A percentile compares a stretch with the other conserved stretches of the same genome.
Conservation (phyloP, 2,113 vertebrate species). For the Aptenodytes patagonicus region DNA sequence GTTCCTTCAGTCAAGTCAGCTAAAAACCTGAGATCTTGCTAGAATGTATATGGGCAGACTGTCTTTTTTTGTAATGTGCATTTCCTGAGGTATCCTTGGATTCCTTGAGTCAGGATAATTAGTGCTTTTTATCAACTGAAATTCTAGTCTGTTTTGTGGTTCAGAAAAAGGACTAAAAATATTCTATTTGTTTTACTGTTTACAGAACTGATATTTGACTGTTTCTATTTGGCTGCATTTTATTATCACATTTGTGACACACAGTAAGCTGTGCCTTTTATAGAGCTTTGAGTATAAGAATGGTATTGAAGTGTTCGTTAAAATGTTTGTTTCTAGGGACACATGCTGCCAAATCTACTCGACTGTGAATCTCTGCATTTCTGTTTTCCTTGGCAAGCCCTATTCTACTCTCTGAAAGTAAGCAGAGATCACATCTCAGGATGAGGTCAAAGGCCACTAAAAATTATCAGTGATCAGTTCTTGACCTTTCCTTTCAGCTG, state of each 20-base stretch:
- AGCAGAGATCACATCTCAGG: background rate
- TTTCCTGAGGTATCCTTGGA: background rate
- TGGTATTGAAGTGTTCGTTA: slow-evolving; percentile 10
- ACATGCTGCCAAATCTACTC: background rate
- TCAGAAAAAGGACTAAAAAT: slow-evolving; percentile 10
- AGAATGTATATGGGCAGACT: background rate
- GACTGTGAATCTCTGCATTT: background rate
- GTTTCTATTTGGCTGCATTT: slow-evolving; percentile 35
- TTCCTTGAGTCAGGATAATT: slow-evolving; percentile 1
- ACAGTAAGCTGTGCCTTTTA: background rate
- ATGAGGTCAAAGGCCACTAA: background rate
- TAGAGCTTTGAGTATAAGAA: background rate
- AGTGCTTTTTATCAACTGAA: slow-evolving; percentile 18
- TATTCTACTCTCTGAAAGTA: background rate
- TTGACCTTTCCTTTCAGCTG: background rate
- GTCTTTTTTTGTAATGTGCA: background rate
- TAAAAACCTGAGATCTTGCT: background rate
- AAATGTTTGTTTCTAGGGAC: slow-evolving; percentile 26
- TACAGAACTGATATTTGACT: background rate
- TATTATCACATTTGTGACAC: background rate
- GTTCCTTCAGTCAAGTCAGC: background rate
- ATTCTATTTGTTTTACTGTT: slow-evolving; percentile 14
- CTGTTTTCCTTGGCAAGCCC: background rate
- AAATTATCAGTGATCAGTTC: background rate
- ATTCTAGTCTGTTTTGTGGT: background rate